Evolutionary conservation across 2,888 invertebrate genomes (phyloP).

Genomic region (Himalopsyche tibetana): DNA sequence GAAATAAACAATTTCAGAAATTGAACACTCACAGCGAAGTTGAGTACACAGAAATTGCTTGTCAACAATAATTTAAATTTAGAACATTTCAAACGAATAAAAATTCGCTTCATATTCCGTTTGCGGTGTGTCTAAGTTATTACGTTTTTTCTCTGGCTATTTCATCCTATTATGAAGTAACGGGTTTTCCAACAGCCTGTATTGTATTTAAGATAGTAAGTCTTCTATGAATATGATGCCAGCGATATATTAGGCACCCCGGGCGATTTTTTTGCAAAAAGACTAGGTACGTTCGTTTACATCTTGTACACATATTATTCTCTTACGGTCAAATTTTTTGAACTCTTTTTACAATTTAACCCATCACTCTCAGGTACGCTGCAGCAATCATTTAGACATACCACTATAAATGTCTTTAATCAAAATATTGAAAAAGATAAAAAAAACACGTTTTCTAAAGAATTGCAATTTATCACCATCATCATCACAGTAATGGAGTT

Average conservation of each 20-base stretch:
- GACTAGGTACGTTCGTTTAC: conserved; percentile 20
- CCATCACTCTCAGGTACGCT: neutral
- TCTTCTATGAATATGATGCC: neutral
- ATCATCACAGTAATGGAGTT: too few relatives aligned
- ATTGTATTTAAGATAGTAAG: conserved; percentile 21
- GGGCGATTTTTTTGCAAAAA: conserved; percentile 10
- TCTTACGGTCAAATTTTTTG: conserved; percentile 30
- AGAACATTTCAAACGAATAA: neutral
- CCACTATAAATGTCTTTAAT: too few relatives aligned
- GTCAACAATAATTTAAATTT: neutral
- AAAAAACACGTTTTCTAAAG: too few relatives aligned
- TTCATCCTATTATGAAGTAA: conserved; percentile 30
- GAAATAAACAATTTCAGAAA: too few relatives aligned
- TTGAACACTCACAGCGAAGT: too few relatives aligned
- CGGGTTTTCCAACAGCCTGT: conserved; percentile 8
- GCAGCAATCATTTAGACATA: too few relatives aligned
- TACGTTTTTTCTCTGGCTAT: neutral
- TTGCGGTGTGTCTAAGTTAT: conserved; percentile 7
- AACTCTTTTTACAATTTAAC: conserved; percentile 30
- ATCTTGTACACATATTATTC: conserved; percentile 24
- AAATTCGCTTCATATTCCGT: neutral
- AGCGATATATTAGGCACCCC: conserved; percentile 20
- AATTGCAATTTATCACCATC: too few relatives aligned
- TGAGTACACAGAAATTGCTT: neutral
- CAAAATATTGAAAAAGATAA: too few relatives aligned